A percentile compares a stretch with the other conserved stretches of the same genome.
These are phyloP conservation scores for Atrina japonica DNA, from an alignment of 2,888 invertebrate genomes.

Conservation along the genomic window DNA sequence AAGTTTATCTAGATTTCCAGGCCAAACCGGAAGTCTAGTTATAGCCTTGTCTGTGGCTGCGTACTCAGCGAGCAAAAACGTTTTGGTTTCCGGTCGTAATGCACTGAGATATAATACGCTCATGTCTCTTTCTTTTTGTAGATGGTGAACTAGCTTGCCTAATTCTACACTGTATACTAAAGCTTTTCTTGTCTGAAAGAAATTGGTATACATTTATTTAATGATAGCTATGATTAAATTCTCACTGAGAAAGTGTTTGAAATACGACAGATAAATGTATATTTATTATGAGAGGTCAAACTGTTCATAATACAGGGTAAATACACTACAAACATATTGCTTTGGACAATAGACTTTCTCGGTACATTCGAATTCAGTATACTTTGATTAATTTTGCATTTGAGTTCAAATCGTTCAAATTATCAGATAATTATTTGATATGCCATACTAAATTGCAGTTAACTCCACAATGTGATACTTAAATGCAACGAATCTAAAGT, in stretches of 20 bases:
- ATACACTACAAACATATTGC: too few species aligned
- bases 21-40: slow-evolving; percentile 64
- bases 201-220: too few species aligned
- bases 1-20: slow-evolving; percentile 55
- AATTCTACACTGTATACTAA: slow-evolving; percentile 39
- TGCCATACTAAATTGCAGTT: too few species aligned
- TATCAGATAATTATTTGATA: too few species aligned
- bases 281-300: not conserved
- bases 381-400: too few species aligned
- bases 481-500: too few species aligned
- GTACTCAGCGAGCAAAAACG: slow-evolving; percentile 61
- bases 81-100: slow-evolving; percentile 61
- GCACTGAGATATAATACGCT: slow-evolving; percentile 62
- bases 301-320: not conserved
- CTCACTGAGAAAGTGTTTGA: not conserved
- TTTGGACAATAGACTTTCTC: too few species aligned
- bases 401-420: too few species aligned
- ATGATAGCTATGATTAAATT: too few species aligned
- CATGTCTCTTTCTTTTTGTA: slow-evolving; percentile 70
- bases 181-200: slow-evolving; percentile 32
- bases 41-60: slow-evolving; percentile 62
- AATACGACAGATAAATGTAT: not conserved
- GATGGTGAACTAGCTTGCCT: slow-evolving; percentile 65
- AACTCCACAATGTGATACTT: too few species aligned
- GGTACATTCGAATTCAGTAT: too few species aligned